Base-by-base conservation (phyloP, 2,888 invertebrate genomes). In the Pseudolycoriella hygida region DNA sequence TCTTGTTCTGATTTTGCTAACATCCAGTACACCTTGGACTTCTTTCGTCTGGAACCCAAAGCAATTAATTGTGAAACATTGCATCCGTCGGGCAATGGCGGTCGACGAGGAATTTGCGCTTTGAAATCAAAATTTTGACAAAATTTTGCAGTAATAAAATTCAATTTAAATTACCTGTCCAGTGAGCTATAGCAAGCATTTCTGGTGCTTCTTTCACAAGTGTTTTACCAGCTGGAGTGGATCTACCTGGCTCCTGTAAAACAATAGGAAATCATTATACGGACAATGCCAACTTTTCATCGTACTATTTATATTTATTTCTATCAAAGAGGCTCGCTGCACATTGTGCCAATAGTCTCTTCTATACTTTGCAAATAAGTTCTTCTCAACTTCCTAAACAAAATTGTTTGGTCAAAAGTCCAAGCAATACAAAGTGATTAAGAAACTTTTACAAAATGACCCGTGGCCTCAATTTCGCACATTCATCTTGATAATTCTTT, bases 191-290 rank as follows among this genome's bases (percentile, higher is more conserved):
- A 18, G 85, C 84, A 55, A 86, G 66, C 71, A 85, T 75, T 60
- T 86, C 84, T 0, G 84, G 83, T 18, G 82, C 77, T 56, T 84
- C 83, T 59, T 81, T 80, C 50, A 88, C 77, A 50, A 79, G 70
- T 19, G 64, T 63, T 55, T 66, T 66, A 14, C 65, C 66, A 14
- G 60, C 55, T 11, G 65, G 65, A 2, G 66, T 62, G 15, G 65
- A 59, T 38, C 65, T 56, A 1, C 65, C 65, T 5, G 66, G 64
- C 50, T 66, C 65, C 57, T 57, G 44, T 15, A 38, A 43, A 30
- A n/a, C n/a, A n/a, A n/a, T n/a, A n/a, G n/a, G n/a, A n/a, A 25
- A 5, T 11, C 3, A 42, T 17, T 30, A 14, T n/a, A 14, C 2
- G n/a, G n/a, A n/a, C n/a, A n/a, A n/a, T n/a, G n/a, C n/a, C n/a